Conservation (phyloP, 2,888 invertebrate species). For the Escarpia spicata region DNA sequence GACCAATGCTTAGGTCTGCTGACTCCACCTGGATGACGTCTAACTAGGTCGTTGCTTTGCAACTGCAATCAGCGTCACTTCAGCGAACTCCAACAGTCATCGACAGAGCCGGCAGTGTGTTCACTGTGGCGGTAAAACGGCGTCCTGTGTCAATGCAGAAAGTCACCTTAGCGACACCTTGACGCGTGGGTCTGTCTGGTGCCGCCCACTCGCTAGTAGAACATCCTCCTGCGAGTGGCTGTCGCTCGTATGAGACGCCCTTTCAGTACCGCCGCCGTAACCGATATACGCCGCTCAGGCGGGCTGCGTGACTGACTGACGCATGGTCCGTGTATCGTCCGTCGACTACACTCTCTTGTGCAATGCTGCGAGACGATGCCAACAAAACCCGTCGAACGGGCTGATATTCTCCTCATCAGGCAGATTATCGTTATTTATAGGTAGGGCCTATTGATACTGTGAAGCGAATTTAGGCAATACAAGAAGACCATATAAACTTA, state of each 20-base stretch:
- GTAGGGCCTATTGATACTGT: too few species aligned
- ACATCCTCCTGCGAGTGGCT: neutral
- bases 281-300: neutral
- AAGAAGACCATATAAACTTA: too few species aligned
- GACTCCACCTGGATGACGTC: neutral
- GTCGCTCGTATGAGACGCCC: neutral
- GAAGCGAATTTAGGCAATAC: too few species aligned
- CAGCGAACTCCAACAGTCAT: neutral
- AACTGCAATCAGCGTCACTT: neutral
- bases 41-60: neutral
- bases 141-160: conserved; percentile 3
- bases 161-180: conserved; percentile 5
- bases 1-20: neutral
- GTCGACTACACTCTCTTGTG: neutral
- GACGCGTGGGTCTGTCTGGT: neutral
- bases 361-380: neutral
- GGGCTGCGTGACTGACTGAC: neutral
- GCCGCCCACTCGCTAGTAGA: neutral
- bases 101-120: neutral
- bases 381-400: too few species aligned
- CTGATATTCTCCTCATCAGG: too few species aligned
- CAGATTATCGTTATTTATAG: too few species aligned
- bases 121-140: neutral
- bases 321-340: neutral
- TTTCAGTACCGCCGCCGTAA: neutral